Conservation (phyloP, 2,888 invertebrate species). For the Yponomeuta cagnagella region DNA sequence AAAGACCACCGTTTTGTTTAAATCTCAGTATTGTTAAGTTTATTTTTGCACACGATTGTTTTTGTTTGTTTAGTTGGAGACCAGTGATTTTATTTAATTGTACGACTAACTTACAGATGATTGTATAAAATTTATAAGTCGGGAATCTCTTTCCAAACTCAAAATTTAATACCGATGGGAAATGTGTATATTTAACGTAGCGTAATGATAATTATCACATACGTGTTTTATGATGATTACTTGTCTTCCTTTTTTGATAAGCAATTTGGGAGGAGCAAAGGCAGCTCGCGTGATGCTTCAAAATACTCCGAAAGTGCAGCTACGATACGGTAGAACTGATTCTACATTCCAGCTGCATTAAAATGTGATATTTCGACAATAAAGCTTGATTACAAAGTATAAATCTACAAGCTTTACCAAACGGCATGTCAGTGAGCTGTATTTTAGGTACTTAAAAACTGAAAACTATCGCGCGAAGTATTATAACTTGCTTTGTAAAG, state of each 20-base stretch:
- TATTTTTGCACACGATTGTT: constrained; percentile 23
- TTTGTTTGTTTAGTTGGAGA: constrained; percentile 19
- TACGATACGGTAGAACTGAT: constrained; percentile 25
- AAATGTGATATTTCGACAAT: constrained; percentile 22
- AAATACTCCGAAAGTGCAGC: constrained; percentile 29
- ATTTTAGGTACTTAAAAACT: constrained; percentile 59
- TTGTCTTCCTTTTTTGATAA: constrained; percentile 60
- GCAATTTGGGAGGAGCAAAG: constrained; percentile 22
- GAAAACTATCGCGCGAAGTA: constrained; percentile 56
- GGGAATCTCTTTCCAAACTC: constrained; percentile 11
- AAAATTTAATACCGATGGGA: background rate
- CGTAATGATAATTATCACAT: background rate
- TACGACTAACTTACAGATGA: constrained; percentile 22
- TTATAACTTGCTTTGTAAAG: constrained; percentile 33
- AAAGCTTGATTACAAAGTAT: constrained; percentile 3
- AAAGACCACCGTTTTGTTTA: constrained; percentile 49
- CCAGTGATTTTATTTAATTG: constrained; percentile 30
- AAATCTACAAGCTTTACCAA: constrained; percentile 9
- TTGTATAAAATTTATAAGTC: constrained; percentile 18
- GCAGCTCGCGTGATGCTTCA: constrained; percentile 35
- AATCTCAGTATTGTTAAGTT: constrained; percentile 72
- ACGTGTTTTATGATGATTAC: constrained; percentile 28
- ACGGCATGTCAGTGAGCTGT: constrained; percentile 17
- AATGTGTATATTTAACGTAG: constrained; percentile 6
- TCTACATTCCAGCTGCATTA: constrained; percentile 63